Percentiles rank a stretch among this genome's conserved stretches.
phyloP scores from a whole-genome alignment of 1,140 invertebrate genomes.

The Anastrepha ludens region DNA sequence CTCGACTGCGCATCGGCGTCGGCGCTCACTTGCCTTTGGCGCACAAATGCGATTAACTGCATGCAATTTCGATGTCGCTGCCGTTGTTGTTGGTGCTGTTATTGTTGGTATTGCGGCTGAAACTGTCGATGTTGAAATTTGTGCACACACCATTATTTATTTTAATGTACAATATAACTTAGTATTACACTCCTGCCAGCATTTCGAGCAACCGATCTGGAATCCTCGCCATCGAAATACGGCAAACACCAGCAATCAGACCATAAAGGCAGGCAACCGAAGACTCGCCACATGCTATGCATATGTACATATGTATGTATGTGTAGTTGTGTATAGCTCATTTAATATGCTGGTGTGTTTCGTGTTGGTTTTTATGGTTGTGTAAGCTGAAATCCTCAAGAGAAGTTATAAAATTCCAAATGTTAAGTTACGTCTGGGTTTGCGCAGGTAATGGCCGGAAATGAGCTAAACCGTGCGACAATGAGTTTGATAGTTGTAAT shows the following conservation, averaged over 20 bases:
- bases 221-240: neutral
- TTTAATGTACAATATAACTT: conserved; percentile 11
- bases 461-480: neutral
- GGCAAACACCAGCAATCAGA: conserved; percentile 1
- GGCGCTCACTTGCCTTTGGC: conserved; percentile 15
- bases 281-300: neutral
- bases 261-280: neutral
- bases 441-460: neutral
- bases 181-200: neutral
- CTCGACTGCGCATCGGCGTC: conserved; percentile 19
- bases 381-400: neutral
- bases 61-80: conserved; percentile 9
- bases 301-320: neutral
- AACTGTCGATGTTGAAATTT: conserved; percentile 46
- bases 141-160: conserved; percentile 42
- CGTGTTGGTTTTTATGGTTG: neutral
- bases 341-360: neutral
- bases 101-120: neutral
- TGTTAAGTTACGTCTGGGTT: neutral
- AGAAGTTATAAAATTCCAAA: neutral
- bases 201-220: neutral
- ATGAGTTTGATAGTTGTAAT: neutral
- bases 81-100: neutral
- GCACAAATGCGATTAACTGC: conserved; percentile 33
- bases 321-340: neutral